Evolutionary conservation across 1,140 invertebrate genomes (phyloP).

Genomic region (Ruditapes philippinarum): DNA sequence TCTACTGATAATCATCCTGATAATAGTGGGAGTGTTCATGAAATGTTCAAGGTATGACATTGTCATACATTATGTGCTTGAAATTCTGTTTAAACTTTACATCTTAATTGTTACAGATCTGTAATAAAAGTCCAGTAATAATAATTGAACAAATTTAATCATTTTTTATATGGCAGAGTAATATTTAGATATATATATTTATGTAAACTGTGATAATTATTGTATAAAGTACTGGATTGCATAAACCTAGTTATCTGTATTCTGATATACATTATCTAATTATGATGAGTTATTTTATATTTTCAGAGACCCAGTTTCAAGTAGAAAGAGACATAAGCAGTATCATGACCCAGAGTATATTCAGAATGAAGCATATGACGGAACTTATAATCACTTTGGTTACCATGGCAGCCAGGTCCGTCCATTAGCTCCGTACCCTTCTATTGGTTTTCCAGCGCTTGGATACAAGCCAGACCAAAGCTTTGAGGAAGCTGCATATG

Average conservation of each 20-base stretch:
- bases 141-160: no score
- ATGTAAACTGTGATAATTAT: no score
- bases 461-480: conserved; percentile 28
- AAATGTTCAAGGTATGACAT: conserved; percentile 16
- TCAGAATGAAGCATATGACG: neutral
- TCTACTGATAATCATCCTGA: conserved; percentile 24
- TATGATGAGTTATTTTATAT: no score
- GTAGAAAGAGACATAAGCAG: neutral
- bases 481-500: neutral
- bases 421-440: conserved; percentile 15
- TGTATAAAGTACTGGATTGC: no score
- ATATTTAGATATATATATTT: no score
- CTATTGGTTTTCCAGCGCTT: neutral
- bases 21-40: neutral
- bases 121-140: no score
- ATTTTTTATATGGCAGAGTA: no score
- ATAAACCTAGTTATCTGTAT: no score
- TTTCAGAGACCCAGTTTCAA: neutral
- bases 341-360: conserved; percentile 17
- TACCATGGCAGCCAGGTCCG: neutral
- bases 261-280: no score
- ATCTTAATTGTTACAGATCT: no score
- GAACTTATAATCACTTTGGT: neutral
- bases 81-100: neutral
- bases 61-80: neutral